These are phyloP conservation scores for Drosophila sechellia DNA, from an alignment of 1,140 invertebrate species.

Conservation along the genomic window DNA sequence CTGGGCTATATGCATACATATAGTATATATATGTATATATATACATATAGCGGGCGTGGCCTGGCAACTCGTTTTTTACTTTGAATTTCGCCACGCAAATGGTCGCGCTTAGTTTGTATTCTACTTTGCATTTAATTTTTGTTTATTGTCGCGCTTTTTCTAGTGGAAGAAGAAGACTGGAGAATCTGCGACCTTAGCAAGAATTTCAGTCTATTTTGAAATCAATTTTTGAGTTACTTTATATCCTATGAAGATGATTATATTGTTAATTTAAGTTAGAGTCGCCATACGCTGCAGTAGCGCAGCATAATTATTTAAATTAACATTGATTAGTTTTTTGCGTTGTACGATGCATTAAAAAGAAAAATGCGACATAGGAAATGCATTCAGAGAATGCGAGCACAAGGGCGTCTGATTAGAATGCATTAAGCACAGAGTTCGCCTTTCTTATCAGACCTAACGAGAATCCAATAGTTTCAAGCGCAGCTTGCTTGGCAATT, in stretches of 20 bases:
- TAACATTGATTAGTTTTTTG: neutral
- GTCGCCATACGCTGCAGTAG: no score
- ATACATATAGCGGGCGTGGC: constrained; percentile 52
- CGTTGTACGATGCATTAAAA: neutral
- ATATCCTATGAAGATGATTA: neutral
- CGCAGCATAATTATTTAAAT: neutral
- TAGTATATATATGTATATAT: constrained; percentile 7
- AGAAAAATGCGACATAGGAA: neutral
- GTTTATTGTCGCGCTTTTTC: constrained; percentile 64
- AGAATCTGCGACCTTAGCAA: constrained; percentile 63
- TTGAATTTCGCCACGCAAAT: constrained; percentile 79
- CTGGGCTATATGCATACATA: constrained; percentile 20
- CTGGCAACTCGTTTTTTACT: constrained; percentile 59
- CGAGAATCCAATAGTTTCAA: constrained; percentile 24
- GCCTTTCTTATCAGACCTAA: constrained; percentile 21
- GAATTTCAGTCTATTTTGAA: constrained; percentile 48
- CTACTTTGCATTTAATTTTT: constrained; percentile 51
- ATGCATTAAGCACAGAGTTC: neutral
- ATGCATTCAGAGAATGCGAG: neutral
- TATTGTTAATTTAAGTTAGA: no score
- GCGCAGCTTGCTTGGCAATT: constrained; percentile 40
- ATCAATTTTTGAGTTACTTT: neutral
- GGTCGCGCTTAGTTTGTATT: constrained; percentile 63
- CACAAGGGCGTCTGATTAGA: neutral
- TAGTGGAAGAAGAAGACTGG: constrained; percentile 18